A percentile compares a stretch with the other conserved stretches of the same genome.
Conservation (phyloP, 2,113 vertebrate species). For the Corythaeola cristata region DNA sequence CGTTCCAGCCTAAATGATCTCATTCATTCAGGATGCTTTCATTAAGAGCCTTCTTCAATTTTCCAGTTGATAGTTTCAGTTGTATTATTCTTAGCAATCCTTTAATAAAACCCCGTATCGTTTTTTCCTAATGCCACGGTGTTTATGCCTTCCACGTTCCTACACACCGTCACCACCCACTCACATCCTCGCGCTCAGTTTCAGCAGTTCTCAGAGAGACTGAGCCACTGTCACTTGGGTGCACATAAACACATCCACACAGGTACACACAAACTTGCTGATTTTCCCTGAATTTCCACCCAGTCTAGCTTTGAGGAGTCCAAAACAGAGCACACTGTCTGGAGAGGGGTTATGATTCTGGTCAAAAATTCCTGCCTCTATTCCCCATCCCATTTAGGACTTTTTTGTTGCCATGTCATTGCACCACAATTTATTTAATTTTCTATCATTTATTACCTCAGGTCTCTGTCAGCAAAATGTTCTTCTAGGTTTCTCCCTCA, state of each 20-base stretch:
- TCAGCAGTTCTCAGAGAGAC: background rate
- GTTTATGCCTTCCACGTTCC: background rate
- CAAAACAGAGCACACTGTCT: background rate
- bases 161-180: background rate
- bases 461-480: background rate
- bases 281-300: background rate
- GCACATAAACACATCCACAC: background rate
- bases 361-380: background rate
- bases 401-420: background rate
- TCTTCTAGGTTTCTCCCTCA: background rate
- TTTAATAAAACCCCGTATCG: background rate
- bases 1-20: background rate
- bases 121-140: background rate
- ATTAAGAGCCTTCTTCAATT: background rate
- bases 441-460: background rate
- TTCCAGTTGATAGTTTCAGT: constrained; percentile 19
- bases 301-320: background rate
- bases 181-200: background rate
- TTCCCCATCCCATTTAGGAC: background rate
- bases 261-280: background rate
- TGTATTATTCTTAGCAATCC: background rate
- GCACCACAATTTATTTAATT: background rate
- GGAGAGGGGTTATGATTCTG: background rate
- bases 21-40: background rate
- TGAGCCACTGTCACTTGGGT: background rate